Percentiles rank a stretch among this genome's conserved stretches.
These are phyloP conservation scores for Polyodon spathula DNA, from an alignment of 2,113 vertebrate species.

Conservation along the genomic window DNA sequence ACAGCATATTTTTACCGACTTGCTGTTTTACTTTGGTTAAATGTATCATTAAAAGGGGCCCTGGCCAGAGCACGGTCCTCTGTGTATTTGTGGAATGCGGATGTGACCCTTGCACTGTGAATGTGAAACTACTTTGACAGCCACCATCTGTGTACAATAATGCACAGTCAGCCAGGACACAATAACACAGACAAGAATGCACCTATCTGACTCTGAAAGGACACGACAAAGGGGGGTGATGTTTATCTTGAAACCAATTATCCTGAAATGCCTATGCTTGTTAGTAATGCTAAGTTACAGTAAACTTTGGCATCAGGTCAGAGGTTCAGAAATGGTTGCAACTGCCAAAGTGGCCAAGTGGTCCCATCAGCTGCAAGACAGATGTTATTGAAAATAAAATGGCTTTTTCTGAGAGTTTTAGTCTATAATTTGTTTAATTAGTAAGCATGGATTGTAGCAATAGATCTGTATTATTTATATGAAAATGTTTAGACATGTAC, in stretches of 20 bases:
- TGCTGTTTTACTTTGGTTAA: too few relatives aligned
- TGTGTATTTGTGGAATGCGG: constrained; percentile 59
- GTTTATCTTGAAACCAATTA: too few relatives aligned
- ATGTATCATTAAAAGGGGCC: neutral
- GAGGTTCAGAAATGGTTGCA: too few relatives aligned
- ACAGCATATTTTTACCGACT: too few relatives aligned
- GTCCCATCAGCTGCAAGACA: neutral
- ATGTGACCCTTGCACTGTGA: constrained; percentile 44
- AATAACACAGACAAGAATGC: constrained; percentile 38
- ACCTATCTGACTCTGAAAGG: constrained; percentile 32
- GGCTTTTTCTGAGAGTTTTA: neutral
- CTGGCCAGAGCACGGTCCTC: constrained; percentile 10
- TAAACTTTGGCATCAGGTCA: too few relatives aligned
- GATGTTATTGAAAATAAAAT: neutral
- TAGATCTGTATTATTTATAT: neutral
- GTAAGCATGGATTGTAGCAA: neutral
- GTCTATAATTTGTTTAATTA: neutral
- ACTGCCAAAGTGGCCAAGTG: too few relatives aligned
- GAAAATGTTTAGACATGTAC: neutral
- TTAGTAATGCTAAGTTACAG: too few relatives aligned
- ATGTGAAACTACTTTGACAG: constrained; percentile 54
- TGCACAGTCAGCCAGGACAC: constrained; percentile 19
- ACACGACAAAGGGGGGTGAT: too few relatives aligned
- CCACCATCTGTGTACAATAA: constrained; percentile 67
- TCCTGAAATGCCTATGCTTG: too few relatives aligned